Percentiles rank a stretch among this genome's conserved stretches.
These are phyloP conservation scores for Melospiza georgiana DNA, from an alignment of 2,113 vertebrate genomes.

Conservation along the genomic window DNA sequence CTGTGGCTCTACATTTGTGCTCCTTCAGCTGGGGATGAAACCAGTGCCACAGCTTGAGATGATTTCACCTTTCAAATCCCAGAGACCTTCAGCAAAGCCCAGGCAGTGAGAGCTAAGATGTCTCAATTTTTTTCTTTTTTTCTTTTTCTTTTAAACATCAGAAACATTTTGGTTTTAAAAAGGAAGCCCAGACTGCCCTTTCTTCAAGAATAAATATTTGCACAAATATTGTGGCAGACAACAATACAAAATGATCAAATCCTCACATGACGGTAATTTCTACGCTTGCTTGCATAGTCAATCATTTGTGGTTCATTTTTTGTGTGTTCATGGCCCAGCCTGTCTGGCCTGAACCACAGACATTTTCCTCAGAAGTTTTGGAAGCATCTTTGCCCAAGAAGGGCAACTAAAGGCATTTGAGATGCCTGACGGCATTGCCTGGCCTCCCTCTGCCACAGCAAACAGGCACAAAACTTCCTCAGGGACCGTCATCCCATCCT, in stretches of 20 bases:
- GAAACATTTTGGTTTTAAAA: background rate
- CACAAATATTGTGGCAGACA: background rate
- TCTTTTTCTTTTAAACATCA: background rate
- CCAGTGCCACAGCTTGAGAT: background rate
- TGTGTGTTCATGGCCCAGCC: background rate
- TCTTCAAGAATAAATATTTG: constrained; percentile 26
- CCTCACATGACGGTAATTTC: background rate
- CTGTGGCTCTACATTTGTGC: background rate
- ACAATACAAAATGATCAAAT: background rate
- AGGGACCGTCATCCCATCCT: background rate
- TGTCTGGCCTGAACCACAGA: background rate
- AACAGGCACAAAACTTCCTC: background rate
- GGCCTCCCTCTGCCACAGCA: background rate
- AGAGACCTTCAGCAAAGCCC: background rate
- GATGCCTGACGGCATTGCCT: background rate
- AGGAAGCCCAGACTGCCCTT: background rate
- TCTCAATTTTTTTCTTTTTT: too few relatives aligned
- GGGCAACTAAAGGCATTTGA: background rate
- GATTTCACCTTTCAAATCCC: background rate
- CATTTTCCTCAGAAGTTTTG: background rate
- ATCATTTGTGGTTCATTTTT: background rate
- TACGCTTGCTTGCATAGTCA: background rate
- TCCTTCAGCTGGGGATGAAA: background rate
- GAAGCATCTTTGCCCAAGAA: background rate
- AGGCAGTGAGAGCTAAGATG: background rate